A percentile compares a stretch with the other conserved stretches of the same genome.
phyloP scores from a whole-genome alignment of 2,888 invertebrate species.

The Athripsodes cinereus region DNA sequence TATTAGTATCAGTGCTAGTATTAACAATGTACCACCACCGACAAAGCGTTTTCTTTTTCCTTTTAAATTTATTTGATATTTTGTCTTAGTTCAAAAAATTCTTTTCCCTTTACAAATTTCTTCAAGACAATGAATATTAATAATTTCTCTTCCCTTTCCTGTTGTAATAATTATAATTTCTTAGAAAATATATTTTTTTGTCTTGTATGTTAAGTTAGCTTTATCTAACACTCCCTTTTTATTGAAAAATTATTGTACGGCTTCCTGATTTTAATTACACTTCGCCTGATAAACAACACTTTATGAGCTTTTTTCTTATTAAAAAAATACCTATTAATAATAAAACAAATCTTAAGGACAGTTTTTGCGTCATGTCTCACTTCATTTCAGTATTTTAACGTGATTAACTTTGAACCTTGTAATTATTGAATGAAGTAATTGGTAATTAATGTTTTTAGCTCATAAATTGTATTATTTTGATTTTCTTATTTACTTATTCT shows the following conservation, averaged over 20 bases:
- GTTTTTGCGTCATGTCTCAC: no score
- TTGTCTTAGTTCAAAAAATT: conserved; percentile 15
- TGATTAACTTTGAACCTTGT: no score
- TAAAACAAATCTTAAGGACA: no score
- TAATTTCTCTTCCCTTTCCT: conserved; percentile 7
- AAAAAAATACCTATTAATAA: no score
- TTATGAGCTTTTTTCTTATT: no score
- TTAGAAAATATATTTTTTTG: not conserved
- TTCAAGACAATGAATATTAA: conserved; percentile 19
- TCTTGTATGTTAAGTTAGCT: not conserved
- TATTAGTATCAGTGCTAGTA: no score
- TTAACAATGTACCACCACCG: conserved; percentile 25
- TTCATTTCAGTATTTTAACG: no score
- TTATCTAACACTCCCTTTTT: not conserved
- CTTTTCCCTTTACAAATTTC: conserved; percentile 17
- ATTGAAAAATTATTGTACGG: not conserved
- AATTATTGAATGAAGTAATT: no score
- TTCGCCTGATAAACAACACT: not conserved
- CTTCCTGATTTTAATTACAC: not conserved
- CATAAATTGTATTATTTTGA: no score
- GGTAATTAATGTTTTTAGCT: no score
- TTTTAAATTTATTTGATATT: conserved; percentile 28
- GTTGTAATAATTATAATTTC: conserved; percentile 15
- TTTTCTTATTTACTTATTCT: no score
- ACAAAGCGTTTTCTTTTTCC: conserved; percentile 17